Conservation (phyloP, 2,797 vertebrate genomes). For the Propithecus deckenii region DNA sequence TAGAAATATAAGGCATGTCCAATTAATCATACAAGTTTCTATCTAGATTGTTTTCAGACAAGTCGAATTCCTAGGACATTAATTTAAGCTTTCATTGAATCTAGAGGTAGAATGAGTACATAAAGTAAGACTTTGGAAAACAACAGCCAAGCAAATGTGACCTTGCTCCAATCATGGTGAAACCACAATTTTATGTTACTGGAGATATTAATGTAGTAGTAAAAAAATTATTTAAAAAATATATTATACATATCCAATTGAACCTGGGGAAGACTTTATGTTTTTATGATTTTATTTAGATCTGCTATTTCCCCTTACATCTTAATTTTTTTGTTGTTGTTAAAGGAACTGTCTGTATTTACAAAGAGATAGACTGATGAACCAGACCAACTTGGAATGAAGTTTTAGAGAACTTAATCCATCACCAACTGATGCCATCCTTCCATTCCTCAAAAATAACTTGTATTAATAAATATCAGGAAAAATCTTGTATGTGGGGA, state of each 20-base stretch:
- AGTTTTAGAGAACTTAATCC: neutral
- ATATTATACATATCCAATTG: neutral
- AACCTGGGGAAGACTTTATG: neutral
- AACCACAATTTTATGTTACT: neutral
- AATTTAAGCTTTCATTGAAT: neutral
- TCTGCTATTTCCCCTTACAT: neutral
- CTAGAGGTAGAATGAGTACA: neutral
- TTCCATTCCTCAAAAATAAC: neutral
- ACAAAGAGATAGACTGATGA: neutral
- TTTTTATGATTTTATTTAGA: neutral
- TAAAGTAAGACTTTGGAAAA: neutral
- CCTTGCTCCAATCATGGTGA: neutral
- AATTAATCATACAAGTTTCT: constrained; percentile 30
- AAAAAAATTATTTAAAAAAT: neutral
- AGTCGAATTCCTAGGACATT: constrained; percentile 25
- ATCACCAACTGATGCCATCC: neutral
- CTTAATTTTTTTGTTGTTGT: neutral
- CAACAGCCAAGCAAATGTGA: neutral
- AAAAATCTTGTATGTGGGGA: neutral
- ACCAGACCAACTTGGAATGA: neutral
- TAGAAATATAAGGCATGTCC: constrained; percentile 32
- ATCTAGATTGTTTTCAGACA: constrained; percentile 1
- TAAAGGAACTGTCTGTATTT: neutral
- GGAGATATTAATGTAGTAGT: neutral
- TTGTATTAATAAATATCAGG: neutral